A percentile compares a stretch with the other conserved stretches of the same genome.
Conservation (phyloP, 2,888 invertebrate genomes). For the Gisinianus flammeolus region DNA sequence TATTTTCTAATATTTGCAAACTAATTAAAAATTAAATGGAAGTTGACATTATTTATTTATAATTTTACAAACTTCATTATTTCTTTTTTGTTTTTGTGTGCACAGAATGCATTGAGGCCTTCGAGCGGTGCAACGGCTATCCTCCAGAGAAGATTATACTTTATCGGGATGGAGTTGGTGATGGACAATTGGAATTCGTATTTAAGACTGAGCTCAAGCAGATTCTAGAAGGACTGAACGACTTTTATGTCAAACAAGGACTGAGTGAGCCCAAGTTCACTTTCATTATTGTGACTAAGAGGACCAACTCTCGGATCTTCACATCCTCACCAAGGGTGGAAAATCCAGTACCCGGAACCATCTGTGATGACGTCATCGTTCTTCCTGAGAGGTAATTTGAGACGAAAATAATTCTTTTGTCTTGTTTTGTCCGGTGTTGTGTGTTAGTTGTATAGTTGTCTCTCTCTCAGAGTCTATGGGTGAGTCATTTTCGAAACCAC, state of each 20-base stretch:
- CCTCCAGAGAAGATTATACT: conserved; percentile 77
- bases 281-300: conserved; percentile 85
- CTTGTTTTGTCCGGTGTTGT: conserved; percentile 39
- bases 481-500: too few relatives aligned
- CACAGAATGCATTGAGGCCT: conserved; percentile 66
- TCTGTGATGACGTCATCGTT: conserved; percentile 85
- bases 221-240: neutral
- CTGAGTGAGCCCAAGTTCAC: conserved; percentile 64
- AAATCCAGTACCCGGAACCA: conserved; percentile 80
- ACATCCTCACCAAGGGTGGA: neutral
- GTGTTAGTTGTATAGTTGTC: too few relatives aligned
- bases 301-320: conserved; percentile 69
- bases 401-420: neutral
- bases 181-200: conserved; percentile 83
- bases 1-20: neutral
- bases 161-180: conserved; percentile 94
- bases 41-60: neutral
- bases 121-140: conserved; percentile 64
- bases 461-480: too few relatives aligned
- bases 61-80: neutral
- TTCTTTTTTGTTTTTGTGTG: neutral
- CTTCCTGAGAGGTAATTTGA: conserved; percentile 67
- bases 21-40: neutral
- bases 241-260: neutral
- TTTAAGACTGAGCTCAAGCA: conserved; percentile 74